Evolutionary conservation across 2,888 invertebrate species (phyloP), one percentile per base, ranked within the genome.

Genomic region (Monochamus alternatus): DNA sequence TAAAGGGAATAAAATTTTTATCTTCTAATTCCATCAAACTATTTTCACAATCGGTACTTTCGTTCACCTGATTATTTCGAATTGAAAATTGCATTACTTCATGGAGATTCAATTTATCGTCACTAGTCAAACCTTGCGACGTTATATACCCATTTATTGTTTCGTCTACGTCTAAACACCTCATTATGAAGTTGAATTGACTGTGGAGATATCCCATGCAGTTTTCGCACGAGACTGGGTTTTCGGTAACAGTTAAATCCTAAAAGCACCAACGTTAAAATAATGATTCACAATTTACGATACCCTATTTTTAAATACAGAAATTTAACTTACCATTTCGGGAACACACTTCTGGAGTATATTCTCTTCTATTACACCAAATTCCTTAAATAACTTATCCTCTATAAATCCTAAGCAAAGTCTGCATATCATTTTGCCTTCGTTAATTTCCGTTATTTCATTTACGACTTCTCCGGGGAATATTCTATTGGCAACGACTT

Each of bases 391-490:
- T 3, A 52, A 14, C 7, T 67, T 52, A 31, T 31, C 66, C 32
- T 67, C 52, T n/a, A 67, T 31, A n/a, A 55, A 32, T 55, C 31
- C 31, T 51, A 68, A 30, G 43, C 68, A 68, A 68, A 68, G 58
- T 22, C 68, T 68, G 43, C 68, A 68, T n/a, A 58, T 58, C 22
- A n/a, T 44, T 3, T 12, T 58, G 9, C 44, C n/a, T 38, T 43
- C 64, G n/a, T 64, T 64, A 22, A 44, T 14, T 3, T 68, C 12
- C 9, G 9, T 55, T 31, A 58, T 14, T 38, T 66, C 66, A 12
- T 31, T 47, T n/a, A 52, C 31, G 7, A 38, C n/a, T 38, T 38
- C 55, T 9, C 30, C 52, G 12, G 31, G 32, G 5, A 52, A 52
- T 30, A 22, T 22, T 55, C 38, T 67, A 67, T 32, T 55, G n/a